Percentiles rank a stretch among this genome's conserved stretches.
These are phyloP conservation scores for Pogonomyrmex barbatus DNA, from an alignment of 1,140 invertebrate genomes.

Conservation along the genomic window DNA sequence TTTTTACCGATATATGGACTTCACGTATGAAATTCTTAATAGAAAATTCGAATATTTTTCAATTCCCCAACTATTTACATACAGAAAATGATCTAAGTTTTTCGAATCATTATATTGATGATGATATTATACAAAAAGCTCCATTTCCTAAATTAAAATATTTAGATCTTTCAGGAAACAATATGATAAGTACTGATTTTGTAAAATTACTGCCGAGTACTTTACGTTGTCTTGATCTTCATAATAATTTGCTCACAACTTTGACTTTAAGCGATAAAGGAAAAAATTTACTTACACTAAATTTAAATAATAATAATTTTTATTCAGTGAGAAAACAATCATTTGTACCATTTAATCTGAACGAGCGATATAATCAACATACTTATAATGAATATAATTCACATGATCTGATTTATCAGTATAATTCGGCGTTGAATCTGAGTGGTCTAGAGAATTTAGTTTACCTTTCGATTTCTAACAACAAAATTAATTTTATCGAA, in stretches of 20 bases:
- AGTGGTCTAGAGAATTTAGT: not conserved
- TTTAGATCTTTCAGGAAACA: not conserved
- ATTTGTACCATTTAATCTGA: not conserved
- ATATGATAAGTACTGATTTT: not conserved
- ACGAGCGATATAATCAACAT: not conserved
- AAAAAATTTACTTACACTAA: not conserved
- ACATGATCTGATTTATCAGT: not conserved
- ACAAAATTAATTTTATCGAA: not conserved
- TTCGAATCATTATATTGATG: not conserved
- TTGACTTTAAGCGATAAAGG: not conserved
- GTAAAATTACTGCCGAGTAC: not conserved
- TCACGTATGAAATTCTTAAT: too few species aligned
- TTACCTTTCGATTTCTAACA: not conserved
- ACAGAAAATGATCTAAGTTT: not conserved
- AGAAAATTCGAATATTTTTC: too few species aligned
- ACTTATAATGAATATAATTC: not conserved
- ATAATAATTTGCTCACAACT: not conserved
- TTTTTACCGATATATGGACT: not conserved
- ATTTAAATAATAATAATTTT: not conserved
- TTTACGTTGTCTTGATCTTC: not conserved
- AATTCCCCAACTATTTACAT: too few species aligned
- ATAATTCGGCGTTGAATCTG: not conserved
- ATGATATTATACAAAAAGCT: too few species aligned
- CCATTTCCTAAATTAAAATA: slow-evolving; percentile 10
- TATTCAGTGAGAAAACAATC: not conserved